Evolutionary conservation across 2,113 vertebrate genomes (phyloP), one percentile per base, ranked within the genome.

Genomic region (Sceloporus undulatus): DNA sequence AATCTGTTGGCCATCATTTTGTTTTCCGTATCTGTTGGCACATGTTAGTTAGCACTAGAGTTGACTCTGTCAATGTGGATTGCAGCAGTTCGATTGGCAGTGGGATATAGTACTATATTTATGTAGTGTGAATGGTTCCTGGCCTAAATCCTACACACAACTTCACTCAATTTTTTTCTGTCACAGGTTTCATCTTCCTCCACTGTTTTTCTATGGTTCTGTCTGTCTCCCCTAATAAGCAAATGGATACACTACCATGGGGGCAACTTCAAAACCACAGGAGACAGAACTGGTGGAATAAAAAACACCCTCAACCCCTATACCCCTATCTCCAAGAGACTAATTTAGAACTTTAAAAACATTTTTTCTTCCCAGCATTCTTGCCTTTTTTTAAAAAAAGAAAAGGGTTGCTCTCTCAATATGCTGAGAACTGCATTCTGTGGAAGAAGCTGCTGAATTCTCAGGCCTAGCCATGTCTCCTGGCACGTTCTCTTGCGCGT

Each of bases 381-480:
- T 68, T 19, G 21, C 65, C 38, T 42, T 70, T 87, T 87, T 80
- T 88, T 76, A 1, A 42, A 65, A 59, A 77, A 48, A 48, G 48
- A 48, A 48, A 48, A 48, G 52, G 78, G 52, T 18, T 10, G 2
- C 29, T 68, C 56, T 66, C 29, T 70, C 34, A 13, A 81, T 1
- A 2, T 8, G 73, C 70, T 82, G 87, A 85, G 92, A 84, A 48
- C 80, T 25, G n/a, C 74, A 19, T 86, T 73, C 65, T 82, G 88
- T 83, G 65, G 70, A 92, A 70, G 62, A 93, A 88, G 78, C 29
- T 86, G 84, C 76, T 91, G 80, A 87, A 73, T 90, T 92, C 90
- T 82, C 71, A 89, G 78, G 82, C 4, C 62, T 10, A 7, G 13
- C 23, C 13, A 4, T 71, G 91, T 59, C 79, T 87, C 5, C 48